Conservation (phyloP, 2,113 vertebrate genomes). For the Labeo catla region DNA sequence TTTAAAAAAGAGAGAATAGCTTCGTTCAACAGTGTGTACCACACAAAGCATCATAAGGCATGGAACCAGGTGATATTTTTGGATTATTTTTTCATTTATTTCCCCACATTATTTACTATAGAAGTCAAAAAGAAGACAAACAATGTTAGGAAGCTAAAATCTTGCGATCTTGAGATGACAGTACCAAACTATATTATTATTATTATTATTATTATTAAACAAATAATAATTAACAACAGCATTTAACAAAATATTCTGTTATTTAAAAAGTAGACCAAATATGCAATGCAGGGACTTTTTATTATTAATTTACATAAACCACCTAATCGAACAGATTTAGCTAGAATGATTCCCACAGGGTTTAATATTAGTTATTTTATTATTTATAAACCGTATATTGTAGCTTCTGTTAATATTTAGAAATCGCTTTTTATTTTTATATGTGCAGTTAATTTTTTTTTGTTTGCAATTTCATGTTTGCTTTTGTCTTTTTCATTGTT, state of each 20-base stretch:
- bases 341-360: not conserved
- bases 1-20: constrained; percentile 40
- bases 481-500: not conserved
- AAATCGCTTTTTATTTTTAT: not conserved
- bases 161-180: not conserved
- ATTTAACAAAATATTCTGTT: not conserved
- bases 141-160: not conserved
- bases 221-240: not conserved
- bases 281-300: not conserved
- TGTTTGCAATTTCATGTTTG: not conserved
- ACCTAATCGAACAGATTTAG: not conserved
- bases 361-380: not conserved
- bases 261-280: not conserved
- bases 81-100: constrained; percentile 29
- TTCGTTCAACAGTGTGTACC: constrained; percentile 65
- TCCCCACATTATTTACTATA: not conserved
- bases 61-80: constrained; percentile 70
- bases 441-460: not conserved
- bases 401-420: not conserved
- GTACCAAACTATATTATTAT: not conserved
- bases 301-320: not conserved
- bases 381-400: not conserved
- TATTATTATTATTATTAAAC: no score
- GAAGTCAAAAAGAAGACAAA: not conserved
- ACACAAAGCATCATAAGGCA: constrained; percentile 75